phyloP scores from a whole-genome alignment of 2,888 invertebrate genomes.

The Arge pagana region DNA sequence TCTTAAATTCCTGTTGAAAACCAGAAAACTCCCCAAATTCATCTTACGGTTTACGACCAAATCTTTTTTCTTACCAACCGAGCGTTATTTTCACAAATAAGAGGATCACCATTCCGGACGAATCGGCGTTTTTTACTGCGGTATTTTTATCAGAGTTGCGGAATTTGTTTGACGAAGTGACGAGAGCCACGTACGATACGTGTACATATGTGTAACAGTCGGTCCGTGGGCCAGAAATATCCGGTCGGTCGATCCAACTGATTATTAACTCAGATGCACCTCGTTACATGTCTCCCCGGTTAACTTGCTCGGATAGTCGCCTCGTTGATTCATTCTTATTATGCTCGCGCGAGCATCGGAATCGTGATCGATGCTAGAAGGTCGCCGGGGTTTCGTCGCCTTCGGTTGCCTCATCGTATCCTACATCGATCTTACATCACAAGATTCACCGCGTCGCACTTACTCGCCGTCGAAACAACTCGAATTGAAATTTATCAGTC shows the following conservation, averaged over 20 bases:
- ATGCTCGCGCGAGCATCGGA: slow-evolving; percentile 32
- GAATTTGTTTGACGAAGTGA: too few species aligned
- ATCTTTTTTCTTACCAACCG: too few species aligned
- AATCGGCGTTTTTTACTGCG: too few species aligned
- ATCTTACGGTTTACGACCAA: too few species aligned
- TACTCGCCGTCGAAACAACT: slow-evolving; percentile 8
- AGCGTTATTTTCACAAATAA: too few species aligned
- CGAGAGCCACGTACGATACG: background rate
- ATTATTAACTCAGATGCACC: slow-evolving; percentile 45
- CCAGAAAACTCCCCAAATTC: too few species aligned
- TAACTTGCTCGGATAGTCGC: slow-evolving; percentile 42
- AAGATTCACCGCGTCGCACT: too few species aligned
- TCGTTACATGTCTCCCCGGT: slow-evolving; percentile 29
- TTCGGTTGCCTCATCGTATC: slow-evolving; percentile 16
- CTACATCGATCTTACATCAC: slow-evolving; percentile 11
- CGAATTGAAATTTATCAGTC: too few species aligned
- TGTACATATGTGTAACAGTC: background rate
- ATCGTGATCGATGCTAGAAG: slow-evolving; percentile 33
- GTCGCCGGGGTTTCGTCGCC: slow-evolving; percentile 14
- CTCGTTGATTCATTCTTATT: slow-evolving; percentile 34
- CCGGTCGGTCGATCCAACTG: slow-evolving; percentile 26
- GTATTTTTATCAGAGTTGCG: too few species aligned
- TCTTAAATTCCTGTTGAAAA: too few species aligned
- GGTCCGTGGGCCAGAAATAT: too few species aligned
- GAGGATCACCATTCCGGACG: too few species aligned